phyloP scores from a whole-genome alignment of 1,140 invertebrate species.

The Lanistes nyassanus region DNA sequence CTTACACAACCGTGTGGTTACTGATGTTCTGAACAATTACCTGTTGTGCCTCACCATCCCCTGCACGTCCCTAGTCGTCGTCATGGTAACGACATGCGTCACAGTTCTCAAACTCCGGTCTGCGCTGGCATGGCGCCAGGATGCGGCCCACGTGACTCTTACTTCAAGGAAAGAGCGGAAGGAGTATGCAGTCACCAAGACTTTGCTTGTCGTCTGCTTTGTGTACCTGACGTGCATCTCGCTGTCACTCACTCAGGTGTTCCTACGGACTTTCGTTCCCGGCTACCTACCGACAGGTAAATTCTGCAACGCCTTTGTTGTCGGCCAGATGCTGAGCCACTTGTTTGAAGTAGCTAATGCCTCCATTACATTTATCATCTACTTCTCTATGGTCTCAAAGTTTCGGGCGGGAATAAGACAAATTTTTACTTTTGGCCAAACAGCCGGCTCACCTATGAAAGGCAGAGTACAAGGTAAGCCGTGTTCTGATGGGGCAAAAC shows the following conservation, averaged over 20 bases:
- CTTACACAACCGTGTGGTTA: background rate
- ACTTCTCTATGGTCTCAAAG: slow-evolving; percentile 11
- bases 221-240: slow-evolving; percentile 8
- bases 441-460: too few relatives aligned
- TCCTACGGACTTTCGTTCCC: slow-evolving; percentile 6
- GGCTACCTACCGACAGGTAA: slow-evolving; percentile 14
- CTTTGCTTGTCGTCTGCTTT: slow-evolving; percentile 14
- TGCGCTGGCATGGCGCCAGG: background rate
- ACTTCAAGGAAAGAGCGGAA: too few relatives aligned
- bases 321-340: background rate
- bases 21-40: slow-evolving; percentile 15
- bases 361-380: slow-evolving; percentile 8
- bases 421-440: too few relatives aligned
- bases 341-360: slow-evolving; percentile 10
- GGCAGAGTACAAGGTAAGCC: too few relatives aligned
- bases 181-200: slow-evolving; percentile 10
- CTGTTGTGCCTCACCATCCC: slow-evolving; percentile 14
- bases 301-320: slow-evolving; percentile 15
- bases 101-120: background rate
- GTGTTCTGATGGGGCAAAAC: too few relatives aligned
- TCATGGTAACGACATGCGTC: slow-evolving; percentile 10
- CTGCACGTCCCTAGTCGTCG: background rate
- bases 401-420: too few relatives aligned
- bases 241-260: slow-evolving; percentile 1
- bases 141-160: too few relatives aligned